Evolutionary conservation across 2,797 vertebrate species (phyloP).

Genomic region (Ctenosaura bakeri): DNA sequence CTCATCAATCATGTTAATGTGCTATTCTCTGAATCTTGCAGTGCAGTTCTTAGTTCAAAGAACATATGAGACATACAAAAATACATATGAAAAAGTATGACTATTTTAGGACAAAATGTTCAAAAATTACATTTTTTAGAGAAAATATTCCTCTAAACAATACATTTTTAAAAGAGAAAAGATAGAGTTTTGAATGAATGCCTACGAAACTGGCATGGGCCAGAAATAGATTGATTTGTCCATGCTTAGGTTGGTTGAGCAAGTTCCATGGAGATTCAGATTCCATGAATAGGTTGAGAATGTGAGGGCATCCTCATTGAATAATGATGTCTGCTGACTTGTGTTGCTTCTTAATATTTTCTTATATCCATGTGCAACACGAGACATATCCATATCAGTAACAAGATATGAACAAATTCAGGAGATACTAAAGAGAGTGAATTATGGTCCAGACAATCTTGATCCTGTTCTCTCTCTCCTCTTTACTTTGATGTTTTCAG

Average conservation of each 20-base stretch:
- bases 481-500: not conserved
- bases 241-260: not conserved
- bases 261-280: not conserved
- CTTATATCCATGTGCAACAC: not conserved
- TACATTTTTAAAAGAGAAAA: not conserved
- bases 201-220: not conserved
- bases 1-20: not conserved
- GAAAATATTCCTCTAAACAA: not conserved
- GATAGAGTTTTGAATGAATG: not conserved
- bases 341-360: not conserved
- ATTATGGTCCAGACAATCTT: not conserved
- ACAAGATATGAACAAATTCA: not conserved
- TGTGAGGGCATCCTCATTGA: not conserved
- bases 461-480: not conserved
- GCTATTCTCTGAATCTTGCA: not conserved
- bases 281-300: not conserved
- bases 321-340: not conserved
- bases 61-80: not conserved
- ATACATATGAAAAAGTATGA: not conserved
- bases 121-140: not conserved
- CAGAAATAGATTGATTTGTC: not conserved
- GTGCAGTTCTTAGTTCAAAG: not conserved
- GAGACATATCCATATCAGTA: not conserved
- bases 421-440: not conserved
- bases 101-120: not conserved